A percentile compares a stretch with the other conserved stretches of the same genome.
Evolutionary conservation across 1,140 invertebrate genomes (phyloP).

Genomic region (Hylyphantes graminicola): DNA sequence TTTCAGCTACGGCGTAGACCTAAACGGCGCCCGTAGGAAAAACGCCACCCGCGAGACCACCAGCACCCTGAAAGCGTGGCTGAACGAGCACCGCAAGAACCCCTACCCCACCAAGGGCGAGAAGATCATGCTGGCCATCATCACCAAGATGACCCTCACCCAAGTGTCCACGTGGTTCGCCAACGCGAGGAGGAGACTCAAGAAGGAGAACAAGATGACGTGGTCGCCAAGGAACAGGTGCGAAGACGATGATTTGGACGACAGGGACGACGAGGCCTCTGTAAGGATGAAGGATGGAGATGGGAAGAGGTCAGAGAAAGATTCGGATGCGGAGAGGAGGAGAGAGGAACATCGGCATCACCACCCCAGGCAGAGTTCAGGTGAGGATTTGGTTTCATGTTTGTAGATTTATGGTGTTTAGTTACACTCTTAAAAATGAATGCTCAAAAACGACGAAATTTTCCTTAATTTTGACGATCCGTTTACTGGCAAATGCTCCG

Average conservation of each 20-base stretch:
- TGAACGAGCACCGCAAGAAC: constrained; percentile 90
- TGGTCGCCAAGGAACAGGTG: constrained; percentile 72
- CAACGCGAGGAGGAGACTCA: constrained; percentile 71
- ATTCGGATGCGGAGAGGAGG: constrained; percentile 27
- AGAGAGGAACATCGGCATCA: constrained; percentile 47
- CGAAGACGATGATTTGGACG: constrained; percentile 68
- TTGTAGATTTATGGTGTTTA: background rate
- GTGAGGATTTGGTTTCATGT: background rate
- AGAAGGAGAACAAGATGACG: constrained; percentile 75
- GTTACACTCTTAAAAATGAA: background rate
- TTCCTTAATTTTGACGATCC: no score
- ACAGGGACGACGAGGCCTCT: constrained; percentile 46
- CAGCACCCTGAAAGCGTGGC: constrained; percentile 93
- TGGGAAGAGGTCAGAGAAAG: constrained; percentile 37
- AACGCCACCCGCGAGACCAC: constrained; percentile 98
- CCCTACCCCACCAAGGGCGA: constrained; percentile 75
- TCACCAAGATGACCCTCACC: constrained; percentile 75
- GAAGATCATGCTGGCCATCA: constrained; percentile 74
- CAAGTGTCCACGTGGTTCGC: constrained; percentile 76
- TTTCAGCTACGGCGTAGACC: constrained; percentile 87
- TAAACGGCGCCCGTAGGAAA: constrained; percentile 89
- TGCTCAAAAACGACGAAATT: no score
- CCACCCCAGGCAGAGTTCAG: constrained; percentile 37
- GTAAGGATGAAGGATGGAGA: constrained; percentile 48
- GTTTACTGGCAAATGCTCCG: no score